Conservation (phyloP, 2,797 vertebrate species). For the Channa striata region DNA sequence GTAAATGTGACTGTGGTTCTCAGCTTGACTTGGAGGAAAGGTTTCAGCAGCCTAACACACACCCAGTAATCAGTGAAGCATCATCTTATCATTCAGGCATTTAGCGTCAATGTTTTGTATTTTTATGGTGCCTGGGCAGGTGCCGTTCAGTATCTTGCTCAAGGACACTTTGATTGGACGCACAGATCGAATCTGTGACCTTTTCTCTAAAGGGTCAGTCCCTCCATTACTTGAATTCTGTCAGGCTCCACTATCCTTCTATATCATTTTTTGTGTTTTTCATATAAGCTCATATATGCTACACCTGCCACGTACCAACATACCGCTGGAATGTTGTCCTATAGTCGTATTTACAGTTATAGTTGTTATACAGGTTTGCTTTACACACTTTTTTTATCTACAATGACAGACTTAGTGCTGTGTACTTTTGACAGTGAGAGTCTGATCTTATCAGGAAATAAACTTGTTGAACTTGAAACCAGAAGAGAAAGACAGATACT, state of each 20-base stretch:
- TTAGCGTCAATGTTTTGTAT: not conserved
- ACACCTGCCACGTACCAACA: not conserved
- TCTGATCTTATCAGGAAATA: constrained; percentile 48
- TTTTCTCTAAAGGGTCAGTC: constrained; percentile 25
- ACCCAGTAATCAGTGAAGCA: not conserved
- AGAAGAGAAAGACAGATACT: constrained; percentile 38
- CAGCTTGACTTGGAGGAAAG: not conserved
- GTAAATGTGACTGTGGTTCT: not conserved
- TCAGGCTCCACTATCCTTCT: not conserved
- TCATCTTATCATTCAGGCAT: constrained; percentile 14
- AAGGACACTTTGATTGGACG: constrained; percentile 12
- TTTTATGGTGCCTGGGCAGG: constrained; percentile 1
- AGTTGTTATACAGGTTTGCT: constrained; percentile 25
- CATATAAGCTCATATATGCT: not conserved
- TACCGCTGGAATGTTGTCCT: not conserved
- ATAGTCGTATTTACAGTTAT: not conserved
- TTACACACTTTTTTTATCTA: constrained; percentile 16
- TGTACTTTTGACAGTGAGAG: constrained; percentile 15
- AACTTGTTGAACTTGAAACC: constrained; percentile 51
- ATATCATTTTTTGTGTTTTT: not conserved
- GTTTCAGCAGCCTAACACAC: constrained; percentile 12
- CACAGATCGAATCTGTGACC: constrained; percentile 25
- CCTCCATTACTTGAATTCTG: not conserved
- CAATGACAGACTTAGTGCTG: not conserved
- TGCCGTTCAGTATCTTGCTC: constrained; percentile 8